Base-by-base conservation (phyloP, 2,113 vertebrate genomes). In the Laticauda colubrina region DNA sequence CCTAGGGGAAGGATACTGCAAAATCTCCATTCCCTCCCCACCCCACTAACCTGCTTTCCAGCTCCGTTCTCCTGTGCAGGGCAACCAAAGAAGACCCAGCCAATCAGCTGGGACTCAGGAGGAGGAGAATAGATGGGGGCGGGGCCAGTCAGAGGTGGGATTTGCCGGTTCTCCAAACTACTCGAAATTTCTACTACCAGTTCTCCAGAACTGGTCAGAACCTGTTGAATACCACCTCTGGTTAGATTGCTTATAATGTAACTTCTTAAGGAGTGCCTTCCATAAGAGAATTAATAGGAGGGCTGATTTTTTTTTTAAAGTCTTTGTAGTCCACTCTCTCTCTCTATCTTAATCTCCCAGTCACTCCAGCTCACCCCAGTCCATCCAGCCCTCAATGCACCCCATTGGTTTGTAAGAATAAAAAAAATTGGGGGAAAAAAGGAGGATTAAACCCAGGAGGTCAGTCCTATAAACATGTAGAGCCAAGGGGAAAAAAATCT, bases 271-370 rank as follows among this genome's bases (percentile, higher is more conserved):
- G 95, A 92, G 92, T 3, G 34, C 92, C 91, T 93, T 90, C 91
- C 89, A 95, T 87, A n/a, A 95, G 53, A 81, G 59, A 69, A 91
- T 96, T 56, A 89, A 89, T 91, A 93, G 91, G 92, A 96, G 94
- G 59, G 51, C 93, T 94, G 88, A 94, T 95, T 95, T 95, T 93
- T 51, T 90, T 88, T 95, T 45, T 45, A 29, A 64, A 21, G 20
- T 81, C 15, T 20, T 81, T 39, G 15, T 21, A 39, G 69, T 81
- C 15, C 34, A 39, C 5, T 20, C 3, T 64, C 64, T 81, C 18
- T 39, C 64, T 81, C 18, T 39, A 34, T 81, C 69, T 81, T 20
- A 39, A 81, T 81, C 34, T 81, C 69, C 69, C 15, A 81, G 69
- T 34, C 29, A 75, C 64, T 75, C n/a, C n/a, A 75, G 29, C 64